A percentile compares a stretch with the other conserved stretches of the same genome.
Conservation (phyloP, 2,888 invertebrate genomes). For the Heteropelma amictum region DNA sequence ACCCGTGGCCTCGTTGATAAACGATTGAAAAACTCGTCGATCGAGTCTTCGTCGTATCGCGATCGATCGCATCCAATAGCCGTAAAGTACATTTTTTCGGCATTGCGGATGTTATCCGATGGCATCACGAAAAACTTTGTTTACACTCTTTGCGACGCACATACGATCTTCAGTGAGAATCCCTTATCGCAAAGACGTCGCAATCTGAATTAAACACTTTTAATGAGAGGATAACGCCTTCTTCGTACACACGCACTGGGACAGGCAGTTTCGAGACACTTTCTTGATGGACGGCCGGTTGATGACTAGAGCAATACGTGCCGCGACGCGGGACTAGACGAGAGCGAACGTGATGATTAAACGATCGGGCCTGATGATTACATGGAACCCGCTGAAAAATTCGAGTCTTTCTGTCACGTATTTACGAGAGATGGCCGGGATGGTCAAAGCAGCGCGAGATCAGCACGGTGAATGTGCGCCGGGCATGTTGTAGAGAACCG, state of each 20-base stretch:
- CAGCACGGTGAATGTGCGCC: conserved; percentile 67
- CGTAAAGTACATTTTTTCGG: neutral
- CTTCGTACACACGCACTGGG: no score
- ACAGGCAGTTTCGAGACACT: neutral
- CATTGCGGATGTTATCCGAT: neutral
- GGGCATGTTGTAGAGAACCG: conserved; percentile 58
- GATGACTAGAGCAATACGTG: conserved; percentile 33
- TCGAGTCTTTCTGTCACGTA: neutral
- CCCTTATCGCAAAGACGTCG: no score
- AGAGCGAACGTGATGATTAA: neutral
- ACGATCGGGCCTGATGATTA: neutral
- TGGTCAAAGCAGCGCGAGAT: conserved; percentile 67
- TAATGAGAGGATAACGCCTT: no score
- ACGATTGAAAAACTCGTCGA: neutral
- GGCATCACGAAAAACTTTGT: conserved; percentile 18
- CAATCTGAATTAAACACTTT: no score
- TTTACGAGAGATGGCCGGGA: conserved; percentile 26
- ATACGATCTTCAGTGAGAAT: no score
- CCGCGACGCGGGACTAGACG: conserved; percentile 27
- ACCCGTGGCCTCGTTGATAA: neutral
- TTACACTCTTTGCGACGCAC: no score
- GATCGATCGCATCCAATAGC: neutral
- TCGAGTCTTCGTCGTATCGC: conserved; percentile 5
- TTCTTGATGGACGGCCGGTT: conserved; percentile 6
- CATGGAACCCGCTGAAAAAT: conserved; percentile 12